These are phyloP conservation scores for Monochamus saltuarius DNA, from an alignment of 1,140 invertebrate genomes.

Conservation along the genomic window DNA sequence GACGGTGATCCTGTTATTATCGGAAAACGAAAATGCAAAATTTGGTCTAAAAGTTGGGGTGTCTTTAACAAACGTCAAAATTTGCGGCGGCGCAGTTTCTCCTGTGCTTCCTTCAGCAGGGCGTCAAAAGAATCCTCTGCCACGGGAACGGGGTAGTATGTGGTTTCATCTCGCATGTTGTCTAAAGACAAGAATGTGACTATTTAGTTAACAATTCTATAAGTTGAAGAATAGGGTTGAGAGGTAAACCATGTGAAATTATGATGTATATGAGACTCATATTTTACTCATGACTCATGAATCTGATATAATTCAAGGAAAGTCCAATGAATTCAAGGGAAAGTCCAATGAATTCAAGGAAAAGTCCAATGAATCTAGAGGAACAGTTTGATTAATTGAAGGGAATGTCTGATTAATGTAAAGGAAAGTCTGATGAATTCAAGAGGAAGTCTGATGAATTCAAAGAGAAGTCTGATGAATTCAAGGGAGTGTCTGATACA, in stretches of 20 bases:
- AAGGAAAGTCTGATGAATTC: too few species aligned
- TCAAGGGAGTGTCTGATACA: too few species aligned
- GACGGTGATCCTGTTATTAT: neutral
- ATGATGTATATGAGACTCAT: too few species aligned
- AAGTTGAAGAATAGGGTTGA: neutral
- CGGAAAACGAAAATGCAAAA: constrained; percentile 15
- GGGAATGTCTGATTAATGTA: too few species aligned
- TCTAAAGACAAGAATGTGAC: constrained; percentile 29
- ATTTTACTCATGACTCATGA: neutral
- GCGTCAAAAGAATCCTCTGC: constrained; percentile 41
- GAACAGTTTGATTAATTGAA: too few species aligned
- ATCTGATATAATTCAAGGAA: too few species aligned
- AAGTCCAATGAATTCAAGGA: too few species aligned
- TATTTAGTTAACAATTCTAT: neutral
- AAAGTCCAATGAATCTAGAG: too few species aligned
- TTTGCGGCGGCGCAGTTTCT: constrained; percentile 42
- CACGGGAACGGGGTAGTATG: constrained; percentile 5
- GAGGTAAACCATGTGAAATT: neutral
- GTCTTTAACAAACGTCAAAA: constrained; percentile 25
- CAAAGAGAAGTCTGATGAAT: too few species aligned
- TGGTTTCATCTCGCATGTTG: constrained; percentile 35
- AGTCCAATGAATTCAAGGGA: too few species aligned
- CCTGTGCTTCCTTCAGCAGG: constrained; percentile 40
- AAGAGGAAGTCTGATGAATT: too few species aligned
- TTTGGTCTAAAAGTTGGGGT: constrained; percentile 14